phyloP scores from a whole-genome alignment of 2,888 invertebrate genomes.

The Plebejus anna region DNA sequence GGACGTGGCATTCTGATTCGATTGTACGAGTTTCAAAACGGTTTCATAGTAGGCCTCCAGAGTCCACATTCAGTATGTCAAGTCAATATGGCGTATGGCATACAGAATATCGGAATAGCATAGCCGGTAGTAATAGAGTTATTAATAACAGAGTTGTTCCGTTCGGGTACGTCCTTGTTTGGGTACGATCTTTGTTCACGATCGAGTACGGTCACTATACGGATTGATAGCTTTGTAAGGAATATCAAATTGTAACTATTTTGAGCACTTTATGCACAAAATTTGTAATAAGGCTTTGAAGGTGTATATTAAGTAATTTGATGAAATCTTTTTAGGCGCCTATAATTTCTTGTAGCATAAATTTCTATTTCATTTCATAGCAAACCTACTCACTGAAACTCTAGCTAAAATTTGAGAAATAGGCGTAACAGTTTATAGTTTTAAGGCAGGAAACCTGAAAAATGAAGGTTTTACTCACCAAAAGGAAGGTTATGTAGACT shows the following conservation, averaged over 20 bases:
- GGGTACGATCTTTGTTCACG: not conserved
- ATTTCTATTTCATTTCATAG: too few species aligned
- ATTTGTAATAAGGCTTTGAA: too few species aligned
- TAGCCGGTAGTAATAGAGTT: constrained; percentile 34
- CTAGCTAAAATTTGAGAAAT: too few species aligned
- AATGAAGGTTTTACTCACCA: not conserved
- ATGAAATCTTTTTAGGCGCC: too few species aligned
- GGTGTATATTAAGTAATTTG: too few species aligned
- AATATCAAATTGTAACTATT: too few species aligned
- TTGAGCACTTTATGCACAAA: too few species aligned
- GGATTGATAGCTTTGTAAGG: not conserved
- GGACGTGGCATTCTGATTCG: too few species aligned
- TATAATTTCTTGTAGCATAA: too few species aligned
- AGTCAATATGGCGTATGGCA: not conserved
- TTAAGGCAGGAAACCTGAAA: not conserved
- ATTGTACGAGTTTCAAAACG: too few species aligned
- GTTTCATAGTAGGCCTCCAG: not conserved
- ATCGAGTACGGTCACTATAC: not conserved
- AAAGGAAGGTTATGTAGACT: not conserved
- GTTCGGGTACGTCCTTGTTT: not conserved
- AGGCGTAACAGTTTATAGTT: not conserved
- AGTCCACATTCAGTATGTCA: not conserved
- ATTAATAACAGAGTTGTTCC: constrained; percentile 13
- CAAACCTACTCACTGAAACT: too few species aligned
- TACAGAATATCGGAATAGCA: constrained; percentile 40